phyloP scores from a whole-genome alignment of 2,797 vertebrate species.

The Furcifer pardalis region DNA sequence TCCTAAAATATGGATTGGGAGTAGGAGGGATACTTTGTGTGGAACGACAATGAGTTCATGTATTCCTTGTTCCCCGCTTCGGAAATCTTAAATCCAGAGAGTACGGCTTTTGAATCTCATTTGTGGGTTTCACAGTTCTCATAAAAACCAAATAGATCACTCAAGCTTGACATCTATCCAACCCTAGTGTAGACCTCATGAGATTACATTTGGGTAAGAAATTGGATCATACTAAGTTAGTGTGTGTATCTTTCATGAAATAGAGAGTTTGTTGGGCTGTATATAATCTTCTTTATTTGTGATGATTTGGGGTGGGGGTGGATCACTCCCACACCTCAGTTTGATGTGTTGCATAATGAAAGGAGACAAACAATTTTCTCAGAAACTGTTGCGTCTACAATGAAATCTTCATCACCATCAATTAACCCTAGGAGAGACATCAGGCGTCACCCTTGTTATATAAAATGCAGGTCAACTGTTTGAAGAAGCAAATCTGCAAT shows the following conservation, averaged over 20 bases:
- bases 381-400: constrained; percentile 16
- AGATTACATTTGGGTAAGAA: not conserved
- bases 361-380: not conserved
- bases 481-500: constrained; percentile 4
- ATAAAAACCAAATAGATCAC: not conserved
- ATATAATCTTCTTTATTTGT: not conserved
- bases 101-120: not conserved
- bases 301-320: not conserved
- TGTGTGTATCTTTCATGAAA: not conserved
- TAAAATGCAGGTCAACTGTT: constrained; percentile 18
- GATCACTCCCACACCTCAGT: not conserved
- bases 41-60: not conserved
- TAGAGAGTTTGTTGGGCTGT: not conserved
- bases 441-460: not conserved
- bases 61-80: not conserved
- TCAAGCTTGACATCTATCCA: not conserved
- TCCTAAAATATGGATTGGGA: not conserved
- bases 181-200: not conserved
- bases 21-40: not conserved
- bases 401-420: constrained; percentile 16
- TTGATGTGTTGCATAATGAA: not conserved
- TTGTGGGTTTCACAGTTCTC: not conserved
- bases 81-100: not conserved
- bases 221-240: not conserved
- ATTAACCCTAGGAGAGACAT: constrained; percentile 9